Evolutionary conservation across 2,888 invertebrate species (phyloP).

Genomic region (Hermaeophaga mercurialis): DNA sequence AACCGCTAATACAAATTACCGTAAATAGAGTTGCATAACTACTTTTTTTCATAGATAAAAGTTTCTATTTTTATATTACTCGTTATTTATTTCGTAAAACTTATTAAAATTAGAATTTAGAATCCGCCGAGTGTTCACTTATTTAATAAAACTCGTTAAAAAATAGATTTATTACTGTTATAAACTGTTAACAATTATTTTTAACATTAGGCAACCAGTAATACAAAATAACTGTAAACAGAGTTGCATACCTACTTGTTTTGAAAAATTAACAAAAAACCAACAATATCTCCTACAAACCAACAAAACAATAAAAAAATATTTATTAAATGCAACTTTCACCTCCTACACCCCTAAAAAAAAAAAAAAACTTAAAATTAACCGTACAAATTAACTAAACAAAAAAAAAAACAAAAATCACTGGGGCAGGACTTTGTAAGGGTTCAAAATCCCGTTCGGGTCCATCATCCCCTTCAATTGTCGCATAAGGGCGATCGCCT

Average conservation of each 20-base stretch:
- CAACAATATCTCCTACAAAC: neutral
- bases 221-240: too few relatives aligned
- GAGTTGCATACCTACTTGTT: neutral
- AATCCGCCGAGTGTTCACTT: too few relatives aligned
- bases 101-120: too few relatives aligned
- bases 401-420: neutral
- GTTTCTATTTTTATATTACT: too few relatives aligned
- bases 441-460: conserved; percentile 93
- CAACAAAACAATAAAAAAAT: neutral
- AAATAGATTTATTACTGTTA: too few relatives aligned
- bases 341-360: neutral
- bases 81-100: too few relatives aligned
- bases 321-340: neutral
- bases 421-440: conserved; percentile 79
- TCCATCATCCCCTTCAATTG: conserved; percentile 86
- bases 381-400: neutral
- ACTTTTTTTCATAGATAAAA: too few relatives aligned
- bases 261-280: neutral
- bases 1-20: too few relatives aligned
- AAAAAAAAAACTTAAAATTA: neutral
- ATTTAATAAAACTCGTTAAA: too few relatives aligned
- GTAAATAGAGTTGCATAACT: too few relatives aligned
- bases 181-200: too few relatives aligned
- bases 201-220: too few relatives aligned
- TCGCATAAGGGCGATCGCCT: conserved; percentile 81